Conservation (phyloP, 2,888 invertebrate species). For the Diplazon laetatorius region DNA sequence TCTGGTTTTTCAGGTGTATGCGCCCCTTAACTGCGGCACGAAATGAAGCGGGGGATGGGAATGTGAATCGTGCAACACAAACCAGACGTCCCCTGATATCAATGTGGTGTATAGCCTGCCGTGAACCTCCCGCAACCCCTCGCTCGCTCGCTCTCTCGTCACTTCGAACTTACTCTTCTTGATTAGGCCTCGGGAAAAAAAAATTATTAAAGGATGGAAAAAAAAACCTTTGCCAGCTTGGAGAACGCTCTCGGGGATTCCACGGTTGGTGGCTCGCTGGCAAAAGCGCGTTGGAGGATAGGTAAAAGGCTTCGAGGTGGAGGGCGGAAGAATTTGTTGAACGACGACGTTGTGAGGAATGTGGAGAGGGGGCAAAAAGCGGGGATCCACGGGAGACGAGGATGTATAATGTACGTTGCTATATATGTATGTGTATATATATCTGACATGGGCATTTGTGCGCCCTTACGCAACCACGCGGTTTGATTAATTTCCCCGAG, state of each 20-base stretch:
- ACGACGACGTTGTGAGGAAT: slow-evolving; percentile 46
- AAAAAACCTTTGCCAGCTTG: slow-evolving; percentile 68
- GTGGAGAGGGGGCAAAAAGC: slow-evolving; percentile 30
- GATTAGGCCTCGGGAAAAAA: no score
- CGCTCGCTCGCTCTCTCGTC: slow-evolving; percentile 63
- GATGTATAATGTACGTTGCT: slow-evolving; percentile 42
- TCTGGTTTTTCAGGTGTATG: no score
- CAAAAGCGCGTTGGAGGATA: slow-evolving; percentile 24
- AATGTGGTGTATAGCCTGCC: not conserved
- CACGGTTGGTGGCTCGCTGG: slow-evolving; percentile 16
- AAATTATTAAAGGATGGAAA: slow-evolving; percentile 81
- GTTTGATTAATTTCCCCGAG: slow-evolving; percentile 73
- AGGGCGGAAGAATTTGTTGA: slow-evolving; percentile 62
- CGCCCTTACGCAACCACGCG: slow-evolving; percentile 60
- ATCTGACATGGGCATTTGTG: slow-evolving; percentile 43
- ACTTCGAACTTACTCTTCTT: slow-evolving; percentile 62
- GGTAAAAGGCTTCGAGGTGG: slow-evolving; percentile 45
- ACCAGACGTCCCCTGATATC: slow-evolving; percentile 61
- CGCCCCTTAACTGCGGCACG: slow-evolving; percentile 67
- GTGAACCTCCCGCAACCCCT: slow-evolving; percentile 64
- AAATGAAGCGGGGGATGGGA: slow-evolving; percentile 41
- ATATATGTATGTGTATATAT: no score
- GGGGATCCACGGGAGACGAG: slow-evolving; percentile 55
- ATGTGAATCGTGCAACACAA: slow-evolving; percentile 14
- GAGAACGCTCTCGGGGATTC: slow-evolving; percentile 50